phyloP scores from a whole-genome alignment of 2,888 invertebrate species.

The Tricholauxania praeusta region DNA sequence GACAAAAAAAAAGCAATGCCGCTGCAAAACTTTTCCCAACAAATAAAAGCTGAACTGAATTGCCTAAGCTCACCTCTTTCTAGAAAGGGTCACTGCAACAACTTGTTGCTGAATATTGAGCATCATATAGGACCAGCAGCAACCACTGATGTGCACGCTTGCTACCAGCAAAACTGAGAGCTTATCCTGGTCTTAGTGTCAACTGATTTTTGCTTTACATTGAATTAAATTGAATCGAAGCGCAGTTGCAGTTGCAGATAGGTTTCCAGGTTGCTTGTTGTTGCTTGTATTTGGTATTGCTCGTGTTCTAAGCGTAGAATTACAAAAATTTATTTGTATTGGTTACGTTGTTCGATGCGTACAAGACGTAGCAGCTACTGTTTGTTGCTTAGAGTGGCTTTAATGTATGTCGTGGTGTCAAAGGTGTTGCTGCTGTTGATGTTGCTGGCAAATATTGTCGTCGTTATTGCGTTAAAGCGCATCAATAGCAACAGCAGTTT shows the following conservation, averaged over 20 bases:
- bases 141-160: not conserved
- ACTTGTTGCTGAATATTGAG: slow-evolving; percentile 24
- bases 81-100: too few relatives aligned
- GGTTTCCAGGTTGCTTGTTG: too few relatives aligned
- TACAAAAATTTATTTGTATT: too few relatives aligned
- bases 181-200: too few relatives aligned
- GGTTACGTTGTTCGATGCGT: slow-evolving; percentile 4
- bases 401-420: slow-evolving; percentile 26
- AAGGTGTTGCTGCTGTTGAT: slow-evolving; percentile 29
- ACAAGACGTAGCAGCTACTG: slow-evolving; percentile 23
- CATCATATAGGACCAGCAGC: slow-evolving; percentile 13
- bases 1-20: too few relatives aligned
- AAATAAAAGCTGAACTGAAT: too few relatives aligned
- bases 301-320: too few relatives aligned
- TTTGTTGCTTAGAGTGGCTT: slow-evolving; percentile 17
- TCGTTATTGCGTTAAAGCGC: not conserved
- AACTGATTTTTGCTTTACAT: too few relatives aligned
- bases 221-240: too few relatives aligned
- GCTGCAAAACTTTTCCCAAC: too few relatives aligned
- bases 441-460: not conserved
- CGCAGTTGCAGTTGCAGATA: too few relatives aligned
- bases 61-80: too few relatives aligned
- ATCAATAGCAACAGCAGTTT: not conserved
- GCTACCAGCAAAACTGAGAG: not conserved
- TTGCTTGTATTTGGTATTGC: not conserved